Percentiles rank a stretch among this genome's conserved stretches.
phyloP scores from a whole-genome alignment of 2,888 invertebrate species.

The Ectobius pallidus region DNA sequence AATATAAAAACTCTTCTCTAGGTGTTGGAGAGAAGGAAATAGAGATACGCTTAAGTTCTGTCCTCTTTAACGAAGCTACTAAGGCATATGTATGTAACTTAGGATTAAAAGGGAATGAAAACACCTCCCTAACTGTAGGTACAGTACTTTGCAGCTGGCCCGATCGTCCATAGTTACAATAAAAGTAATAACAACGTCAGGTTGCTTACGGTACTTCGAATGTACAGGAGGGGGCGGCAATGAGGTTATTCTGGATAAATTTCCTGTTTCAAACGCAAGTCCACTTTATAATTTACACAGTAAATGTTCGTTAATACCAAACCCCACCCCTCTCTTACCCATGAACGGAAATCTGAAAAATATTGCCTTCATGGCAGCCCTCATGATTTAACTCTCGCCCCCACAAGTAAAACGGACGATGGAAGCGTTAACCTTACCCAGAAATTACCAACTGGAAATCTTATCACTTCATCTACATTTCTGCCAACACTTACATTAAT shows the following conservation, averaged over 20 bases:
- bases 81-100: no score
- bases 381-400: no score
- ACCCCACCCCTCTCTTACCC: background rate
- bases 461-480: slow-evolving; percentile 2
- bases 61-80: background rate
- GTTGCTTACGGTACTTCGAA: background rate
- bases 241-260: background rate
- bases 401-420: no score
- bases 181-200: slow-evolving; percentile 9
- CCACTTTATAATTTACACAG: background rate
- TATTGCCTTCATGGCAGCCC: background rate
- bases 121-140: no score
- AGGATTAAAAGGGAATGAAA: no score
- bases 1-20: no score
- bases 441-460: background rate
- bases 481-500: slow-evolving; percentile 4
- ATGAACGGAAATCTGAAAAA: slow-evolving; percentile 3
- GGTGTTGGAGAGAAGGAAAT: background rate
- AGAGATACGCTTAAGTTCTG: background rate
- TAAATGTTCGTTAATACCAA: background rate
- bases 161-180: background rate
- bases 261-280: slow-evolving; percentile 16
- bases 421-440: background rate
- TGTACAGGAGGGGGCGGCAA: background rate
- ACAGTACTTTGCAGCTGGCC: no score